Conservation (phyloP, 2,888 invertebrate species). For the Dicyrtomina minuta region DNA sequence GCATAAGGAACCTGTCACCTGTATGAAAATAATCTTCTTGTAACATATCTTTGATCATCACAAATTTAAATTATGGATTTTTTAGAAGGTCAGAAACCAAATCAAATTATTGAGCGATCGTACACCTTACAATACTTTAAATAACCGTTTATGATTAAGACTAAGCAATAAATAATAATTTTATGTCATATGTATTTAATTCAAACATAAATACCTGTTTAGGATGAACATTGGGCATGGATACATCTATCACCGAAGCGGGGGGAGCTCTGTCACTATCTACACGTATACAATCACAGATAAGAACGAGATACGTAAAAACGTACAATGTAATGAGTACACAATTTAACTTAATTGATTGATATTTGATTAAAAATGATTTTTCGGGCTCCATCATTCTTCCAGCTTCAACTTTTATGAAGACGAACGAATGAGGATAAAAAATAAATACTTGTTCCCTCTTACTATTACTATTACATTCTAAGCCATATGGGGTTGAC, state of each 20-base stretch:
- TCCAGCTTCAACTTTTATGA: too few relatives aligned
- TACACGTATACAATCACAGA: constrained; percentile 14
- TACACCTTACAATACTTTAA: background rate
- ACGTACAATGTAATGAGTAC: background rate
- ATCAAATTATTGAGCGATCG: too few relatives aligned
- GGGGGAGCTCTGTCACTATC: constrained; percentile 5
- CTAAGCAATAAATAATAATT: too few relatives aligned
- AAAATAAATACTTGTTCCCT: background rate
- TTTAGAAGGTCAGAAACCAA: too few relatives aligned
- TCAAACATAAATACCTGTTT: constrained; percentile 42
- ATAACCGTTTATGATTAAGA: constrained; percentile 49
- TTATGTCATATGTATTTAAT: too few relatives aligned
- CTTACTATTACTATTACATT: background rate
- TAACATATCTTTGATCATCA: too few relatives aligned
- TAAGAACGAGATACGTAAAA: constrained; percentile 14
- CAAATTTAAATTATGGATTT: too few relatives aligned
- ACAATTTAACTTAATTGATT: background rate
- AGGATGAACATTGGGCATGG: constrained; percentile 50
- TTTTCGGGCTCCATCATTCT: background rate
- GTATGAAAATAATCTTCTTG: too few relatives aligned
- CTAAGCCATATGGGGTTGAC: background rate
- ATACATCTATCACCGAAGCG: constrained; percentile 39
- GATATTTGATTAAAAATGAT: background rate
- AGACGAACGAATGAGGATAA: too few relatives aligned
- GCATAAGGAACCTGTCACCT: too few relatives aligned